Evolutionary conservation across 1,140 invertebrate species (phyloP), one percentile per base, ranked within the genome.

Genomic region (Elymnias hypermnestra): DNA sequence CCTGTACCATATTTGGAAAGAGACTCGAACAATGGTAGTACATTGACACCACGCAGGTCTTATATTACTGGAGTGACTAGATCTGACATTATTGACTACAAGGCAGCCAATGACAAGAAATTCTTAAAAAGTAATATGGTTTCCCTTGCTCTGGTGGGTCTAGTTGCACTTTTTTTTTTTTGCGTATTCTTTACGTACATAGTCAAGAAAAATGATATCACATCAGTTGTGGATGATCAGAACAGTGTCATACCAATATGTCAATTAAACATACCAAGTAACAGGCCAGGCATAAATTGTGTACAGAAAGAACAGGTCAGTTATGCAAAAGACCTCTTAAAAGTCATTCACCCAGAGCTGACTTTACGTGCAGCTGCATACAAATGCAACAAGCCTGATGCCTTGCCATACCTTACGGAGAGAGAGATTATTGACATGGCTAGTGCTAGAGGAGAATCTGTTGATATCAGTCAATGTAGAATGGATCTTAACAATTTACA

Each of bases 141-240:
- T 8, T 91, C 91, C 1, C 88, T 91, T 61, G 83, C 88, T 23
- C 86, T 92, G 10, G 86, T 92, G 47, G 87, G 81, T 5, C 77
- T 89, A 21, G 86, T 90, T 9, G 87, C 88, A 41, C 72, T 90
- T 60, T 92, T 92, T 86, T 92, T 93, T 79, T 83, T 89, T 63
- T 70, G 88, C 51, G 76, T 92, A 65, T 89, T 89, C 39, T 86
- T 92, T 55, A 86, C 91, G 76, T 92, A 92, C 73, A 84, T 92
- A 69, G 90, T 91, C 57, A 89, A 89, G 68, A 87, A 74, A 58
- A 85, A 83, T 48, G 83, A 86, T 50, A 85, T 86, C 10, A 71
- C 77, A 3, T 79, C 82, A 14, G 73, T 85, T 15, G 75, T 76
- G 7, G 83, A 86, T 39, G 83, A 86, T 53, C 72, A 77, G 41